Conservation (phyloP, 2,888 invertebrate species). For the Eudasyphora cyanicolor region DNA sequence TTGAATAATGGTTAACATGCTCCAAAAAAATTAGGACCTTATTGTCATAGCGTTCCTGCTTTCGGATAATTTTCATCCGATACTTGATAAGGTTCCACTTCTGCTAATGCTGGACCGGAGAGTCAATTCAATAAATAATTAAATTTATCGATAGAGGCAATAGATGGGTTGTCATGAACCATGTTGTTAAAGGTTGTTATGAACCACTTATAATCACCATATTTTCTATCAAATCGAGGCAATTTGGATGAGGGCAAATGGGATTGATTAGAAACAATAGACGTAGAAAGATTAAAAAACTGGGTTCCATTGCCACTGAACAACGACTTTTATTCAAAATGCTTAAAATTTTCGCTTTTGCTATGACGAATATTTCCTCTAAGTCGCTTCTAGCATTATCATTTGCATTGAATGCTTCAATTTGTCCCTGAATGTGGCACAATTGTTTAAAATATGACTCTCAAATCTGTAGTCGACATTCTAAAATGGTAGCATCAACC, state of each 20-base stretch:
- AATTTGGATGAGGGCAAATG: conserved; percentile 28
- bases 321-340: not conserved
- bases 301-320: not conserved
- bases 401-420: conserved; percentile 33
- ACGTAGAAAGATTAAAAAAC: conserved; percentile 1
- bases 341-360: conserved; percentile 30
- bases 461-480: conserved; percentile 47
- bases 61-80: not conserved
- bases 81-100: not conserved
- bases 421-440: conserved; percentile 44
- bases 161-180: conserved; percentile 24
- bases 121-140: conserved; percentile 36
- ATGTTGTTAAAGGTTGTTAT: conserved; percentile 23
- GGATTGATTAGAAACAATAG: not conserved
- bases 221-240: conserved; percentile 32
- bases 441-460: conserved; percentile 52
- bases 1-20: too few species aligned
- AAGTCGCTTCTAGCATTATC: conserved; percentile 35
- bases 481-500: conserved; percentile 33
- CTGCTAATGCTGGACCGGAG: too few species aligned
- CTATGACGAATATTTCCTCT: conserved; percentile 14
- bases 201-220: conserved; percentile 38
- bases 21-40: too few species aligned
- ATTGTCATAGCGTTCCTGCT: too few species aligned
- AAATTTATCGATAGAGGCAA: conserved; percentile 25